A percentile compares a stretch with the other conserved stretches of the same genome.
Evolutionary conservation across 2,113 vertebrate genomes (phyloP).

Genomic region (Otocyon megalotis): DNA sequence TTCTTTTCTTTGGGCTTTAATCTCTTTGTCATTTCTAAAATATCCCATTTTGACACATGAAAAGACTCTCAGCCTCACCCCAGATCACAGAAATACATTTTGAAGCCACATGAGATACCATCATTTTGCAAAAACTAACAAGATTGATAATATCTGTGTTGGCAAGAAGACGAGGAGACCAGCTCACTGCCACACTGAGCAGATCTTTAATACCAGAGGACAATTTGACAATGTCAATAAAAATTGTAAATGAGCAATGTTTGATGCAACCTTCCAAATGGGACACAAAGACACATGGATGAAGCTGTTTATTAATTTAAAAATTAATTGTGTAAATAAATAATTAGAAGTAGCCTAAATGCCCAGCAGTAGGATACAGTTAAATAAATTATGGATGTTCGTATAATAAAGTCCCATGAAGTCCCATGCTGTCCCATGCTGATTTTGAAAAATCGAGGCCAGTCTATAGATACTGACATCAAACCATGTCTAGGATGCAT

Average conservation of each 20-base stretch:
- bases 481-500: not conserved
- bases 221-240: not conserved
- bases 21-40: constrained; percentile 33
- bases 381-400: not conserved
- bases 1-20: not conserved
- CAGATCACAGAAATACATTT: not conserved
- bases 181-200: too few relatives aligned
- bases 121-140: not conserved
- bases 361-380: not conserved
- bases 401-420: not conserved
- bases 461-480: not conserved
- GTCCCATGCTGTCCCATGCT: not conserved
- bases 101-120: not conserved
- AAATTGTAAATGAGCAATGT: not conserved
- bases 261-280: not conserved
- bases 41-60: not conserved
- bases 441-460: constrained; percentile 31
- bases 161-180: not conserved
- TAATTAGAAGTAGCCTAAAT: not conserved
- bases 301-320: not conserved
- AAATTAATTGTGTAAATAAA: not conserved
- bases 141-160: not conserved
- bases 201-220: not conserved
- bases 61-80: not conserved
- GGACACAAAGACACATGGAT: not conserved